Conservation (phyloP, 2,113 vertebrate species). For the Chunga burmeisteri region DNA sequence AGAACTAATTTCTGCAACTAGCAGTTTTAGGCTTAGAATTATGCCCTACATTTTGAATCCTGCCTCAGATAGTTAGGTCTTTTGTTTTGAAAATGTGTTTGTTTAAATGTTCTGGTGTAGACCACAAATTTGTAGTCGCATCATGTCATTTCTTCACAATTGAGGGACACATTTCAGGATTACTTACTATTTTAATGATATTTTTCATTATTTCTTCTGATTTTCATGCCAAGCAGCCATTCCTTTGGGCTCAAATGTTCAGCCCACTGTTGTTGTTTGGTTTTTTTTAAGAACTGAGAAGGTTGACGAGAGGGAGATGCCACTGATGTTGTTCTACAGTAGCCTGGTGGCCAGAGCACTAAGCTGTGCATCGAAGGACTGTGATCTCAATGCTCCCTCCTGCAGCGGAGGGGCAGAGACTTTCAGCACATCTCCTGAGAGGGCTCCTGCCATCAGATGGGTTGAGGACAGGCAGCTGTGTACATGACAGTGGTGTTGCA, state of each 20-base stretch:
- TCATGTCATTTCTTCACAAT: background rate
- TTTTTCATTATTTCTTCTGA: background rate
- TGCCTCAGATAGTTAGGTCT: background rate
- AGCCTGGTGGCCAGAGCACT: background rate
- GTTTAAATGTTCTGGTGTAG: background rate
- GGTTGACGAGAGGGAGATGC: background rate
- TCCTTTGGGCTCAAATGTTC: background rate
- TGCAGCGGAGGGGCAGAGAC: fast-evolving
- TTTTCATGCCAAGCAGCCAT: background rate
- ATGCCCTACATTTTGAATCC: background rate
- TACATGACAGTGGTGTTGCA: background rate
- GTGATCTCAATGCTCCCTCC: no score
- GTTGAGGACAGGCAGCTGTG: fast-evolving
- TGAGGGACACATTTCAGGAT: background rate
- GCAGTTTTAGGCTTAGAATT: background rate
- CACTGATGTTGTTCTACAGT: background rate
- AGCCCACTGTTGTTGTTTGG: background rate
- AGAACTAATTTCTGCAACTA: background rate
- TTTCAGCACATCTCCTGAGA: background rate
- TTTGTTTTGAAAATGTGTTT: background rate
- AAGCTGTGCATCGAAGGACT: background rate
- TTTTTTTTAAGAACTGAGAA: background rate
- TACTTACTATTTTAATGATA: background rate
- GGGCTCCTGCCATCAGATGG: background rate
- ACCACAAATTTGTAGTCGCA: background rate